Evolutionary conservation across 2,888 invertebrate species (phyloP).

Genomic region (Euphydryas editha): DNA sequence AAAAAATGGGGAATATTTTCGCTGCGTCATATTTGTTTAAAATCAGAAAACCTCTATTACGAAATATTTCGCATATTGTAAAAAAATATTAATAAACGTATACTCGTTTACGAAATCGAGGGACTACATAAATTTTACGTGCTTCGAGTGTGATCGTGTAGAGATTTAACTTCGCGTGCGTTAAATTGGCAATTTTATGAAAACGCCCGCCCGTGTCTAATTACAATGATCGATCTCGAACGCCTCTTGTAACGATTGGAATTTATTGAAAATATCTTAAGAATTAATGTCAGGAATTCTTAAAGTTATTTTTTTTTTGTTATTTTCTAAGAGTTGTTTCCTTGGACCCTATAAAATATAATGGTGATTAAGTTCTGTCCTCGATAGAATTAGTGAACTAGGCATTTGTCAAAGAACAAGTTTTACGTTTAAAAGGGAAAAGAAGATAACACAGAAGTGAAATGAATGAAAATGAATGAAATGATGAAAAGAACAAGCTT

Average conservation of each 20-base stretch:
- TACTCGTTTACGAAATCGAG: neutral
- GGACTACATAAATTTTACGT: neutral
- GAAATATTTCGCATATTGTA: neutral
- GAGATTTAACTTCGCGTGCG: constrained; percentile 53
- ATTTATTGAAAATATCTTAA: constrained; percentile 15
- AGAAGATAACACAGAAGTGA: too few relatives aligned
- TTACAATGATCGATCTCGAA: constrained; percentile 44
- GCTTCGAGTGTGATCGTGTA: constrained; percentile 14
- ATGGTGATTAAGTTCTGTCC: too few relatives aligned
- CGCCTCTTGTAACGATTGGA: constrained; percentile 5
- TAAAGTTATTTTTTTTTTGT: too few relatives aligned
- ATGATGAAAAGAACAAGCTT: too few relatives aligned
- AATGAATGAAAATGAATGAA: too few relatives aligned
- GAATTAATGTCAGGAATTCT: neutral
- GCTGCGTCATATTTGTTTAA: neutral
- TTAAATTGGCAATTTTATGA: constrained; percentile 52
- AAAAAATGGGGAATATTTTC: neutral
- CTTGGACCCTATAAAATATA: too few relatives aligned
- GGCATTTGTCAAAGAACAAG: too few relatives aligned
- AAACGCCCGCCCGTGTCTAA: constrained; percentile 53
- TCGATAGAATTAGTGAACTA: too few relatives aligned
- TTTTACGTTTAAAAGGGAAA: too few relatives aligned
- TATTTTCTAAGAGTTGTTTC: too few relatives aligned
- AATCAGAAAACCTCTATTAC: neutral
- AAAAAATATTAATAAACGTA: neutral